phyloP scores from a whole-genome alignment of 2,797 vertebrate species.

The Thripadectes ignobilis region DNA sequence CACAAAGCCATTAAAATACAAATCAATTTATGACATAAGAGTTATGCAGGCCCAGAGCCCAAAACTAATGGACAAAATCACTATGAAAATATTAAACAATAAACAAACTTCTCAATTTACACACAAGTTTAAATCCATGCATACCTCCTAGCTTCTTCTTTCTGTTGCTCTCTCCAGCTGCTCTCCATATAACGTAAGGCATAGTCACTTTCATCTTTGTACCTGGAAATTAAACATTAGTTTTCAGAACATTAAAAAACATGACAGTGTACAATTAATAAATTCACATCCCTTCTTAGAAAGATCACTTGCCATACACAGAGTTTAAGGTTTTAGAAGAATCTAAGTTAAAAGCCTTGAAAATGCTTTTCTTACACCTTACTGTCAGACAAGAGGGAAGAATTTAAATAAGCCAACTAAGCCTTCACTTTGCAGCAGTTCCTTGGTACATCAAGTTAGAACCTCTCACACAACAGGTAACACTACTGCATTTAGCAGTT shows the following conservation, averaged over 20 bases:
- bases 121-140: neutral
- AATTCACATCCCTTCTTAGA: neutral
- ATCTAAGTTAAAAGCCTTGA: neutral
- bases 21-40: neutral
- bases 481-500: neutral
- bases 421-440: neutral
- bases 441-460: neutral
- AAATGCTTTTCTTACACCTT: neutral
- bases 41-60: neutral
- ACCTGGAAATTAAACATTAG: constrained; percentile 76
- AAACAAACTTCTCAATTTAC: neutral
- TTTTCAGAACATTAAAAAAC: neutral
- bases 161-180: constrained; percentile 95
- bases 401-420: neutral
- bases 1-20: neutral
- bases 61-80: neutral
- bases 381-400: neutral
- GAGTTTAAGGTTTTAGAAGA: neutral
- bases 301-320: neutral
- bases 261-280: neutral
- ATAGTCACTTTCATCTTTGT: constrained; percentile 97
- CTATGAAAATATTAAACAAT: neutral
- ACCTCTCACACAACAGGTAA: neutral
- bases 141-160: constrained; percentile 96
- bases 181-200: constrained; percentile 98